Conservation (phyloP, 2,888 invertebrate species). For the Patella depressa region DNA sequence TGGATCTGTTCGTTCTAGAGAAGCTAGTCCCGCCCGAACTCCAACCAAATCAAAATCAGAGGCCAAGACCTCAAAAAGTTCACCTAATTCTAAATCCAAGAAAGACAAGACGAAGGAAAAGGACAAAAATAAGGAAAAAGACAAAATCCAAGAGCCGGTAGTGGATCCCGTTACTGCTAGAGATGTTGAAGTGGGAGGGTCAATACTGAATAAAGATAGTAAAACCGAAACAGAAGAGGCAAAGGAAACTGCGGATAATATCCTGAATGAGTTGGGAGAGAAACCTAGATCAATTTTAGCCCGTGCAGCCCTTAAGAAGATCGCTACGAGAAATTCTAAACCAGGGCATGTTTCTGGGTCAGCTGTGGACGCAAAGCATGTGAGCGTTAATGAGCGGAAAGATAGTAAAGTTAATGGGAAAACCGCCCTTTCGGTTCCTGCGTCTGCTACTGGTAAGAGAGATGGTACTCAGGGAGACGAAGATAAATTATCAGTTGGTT, state of each 20-base stretch:
- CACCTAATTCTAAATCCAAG: background rate
- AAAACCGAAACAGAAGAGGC: conserved; percentile 9
- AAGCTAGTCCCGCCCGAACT: background rate
- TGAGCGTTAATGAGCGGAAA: conserved; percentile 16
- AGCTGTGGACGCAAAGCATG: conserved; percentile 10
- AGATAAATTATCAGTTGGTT: conserved; percentile 33
- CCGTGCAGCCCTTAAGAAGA: conserved; percentile 20
- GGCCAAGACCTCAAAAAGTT: background rate
- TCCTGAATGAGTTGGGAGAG: background rate
- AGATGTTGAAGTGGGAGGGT: background rate
- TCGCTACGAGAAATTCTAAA: background rate
- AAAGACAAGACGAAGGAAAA: conserved; percentile 9
- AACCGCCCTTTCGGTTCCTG: conserved; percentile 35
- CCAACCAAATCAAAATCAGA: background rate
- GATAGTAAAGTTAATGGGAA: conserved; percentile 32
- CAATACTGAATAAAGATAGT: background rate
- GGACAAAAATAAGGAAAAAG: conserved; percentile 5
- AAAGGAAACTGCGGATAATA: background rate
- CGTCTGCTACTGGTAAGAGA: conserved; percentile 7
- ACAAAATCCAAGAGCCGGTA: background rate
- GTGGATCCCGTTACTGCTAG: conserved; percentile 1
- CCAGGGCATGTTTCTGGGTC: conserved; percentile 8
- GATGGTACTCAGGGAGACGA: conserved; percentile 21
- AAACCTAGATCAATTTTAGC: conserved; percentile 24
- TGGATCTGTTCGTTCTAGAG: background rate